Evolutionary conservation across 2,888 invertebrate genomes (phyloP), one percentile per base, ranked within the genome.

Genomic region (Aproaerema taeniolella): DNA sequence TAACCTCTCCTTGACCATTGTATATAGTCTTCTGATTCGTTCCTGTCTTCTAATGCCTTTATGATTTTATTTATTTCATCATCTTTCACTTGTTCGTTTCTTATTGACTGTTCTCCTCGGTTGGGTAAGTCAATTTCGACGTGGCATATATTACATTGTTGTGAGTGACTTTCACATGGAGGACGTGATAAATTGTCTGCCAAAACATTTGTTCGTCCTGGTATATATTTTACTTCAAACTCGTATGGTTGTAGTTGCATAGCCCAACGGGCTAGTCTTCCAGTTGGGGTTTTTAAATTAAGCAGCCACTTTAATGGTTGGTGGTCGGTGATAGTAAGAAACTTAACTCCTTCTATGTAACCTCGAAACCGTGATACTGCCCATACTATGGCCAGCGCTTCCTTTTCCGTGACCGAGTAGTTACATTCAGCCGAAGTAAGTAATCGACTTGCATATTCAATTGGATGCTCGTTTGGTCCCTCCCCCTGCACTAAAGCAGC

Each of bases 191-290:
- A n/a, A 31, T 4, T 31, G 16, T 43, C 43, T 7, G 40, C 43
- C 9, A 43, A 39, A 5, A 38, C 35, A 31, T 43, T 43, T 9
- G 28, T 34, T 35, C 14, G 34, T 2, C 43, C 43, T 4, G 33
- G 14, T 2, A 13, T 15, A 13, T 41, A 41, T 13, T 38, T 16
- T 5, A 43, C 41, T 10, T 20, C 20, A 1, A 41, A 34, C n/a
- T 43, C 24, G 12, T 31, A 43, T 1, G 40, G 29, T 16, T 41
- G 41, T 1, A 41, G 14, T 17, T 37, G 41, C 8, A 41, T 11
- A n/a, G 41, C 41, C 42, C 42, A 43, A 12, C 43, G 28, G 3
- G 43, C 43, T 16, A 43, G 39, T 7, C 38, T 6, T 16, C 42
- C 38, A 4, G 33, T 30, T 8, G 43, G 43, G 1, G 40, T 31